phyloP scores from a whole-genome alignment of 1,140 invertebrate genomes.

The Zaprionus lachaisei region DNA sequence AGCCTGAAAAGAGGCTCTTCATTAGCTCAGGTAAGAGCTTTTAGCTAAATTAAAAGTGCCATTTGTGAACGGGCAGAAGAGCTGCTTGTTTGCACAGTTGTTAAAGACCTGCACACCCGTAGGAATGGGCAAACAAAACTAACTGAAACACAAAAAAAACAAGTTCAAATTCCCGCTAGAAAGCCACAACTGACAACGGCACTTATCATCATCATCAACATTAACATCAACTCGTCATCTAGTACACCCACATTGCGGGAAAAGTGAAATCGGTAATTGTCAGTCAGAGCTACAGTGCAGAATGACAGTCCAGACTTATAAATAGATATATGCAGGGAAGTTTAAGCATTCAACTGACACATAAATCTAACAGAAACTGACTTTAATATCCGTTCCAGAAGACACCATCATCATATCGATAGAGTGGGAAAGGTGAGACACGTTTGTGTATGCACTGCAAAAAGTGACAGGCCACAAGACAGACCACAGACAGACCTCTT shows the following conservation, averaged over 20 bases:
- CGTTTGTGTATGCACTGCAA: constrained; percentile 18
- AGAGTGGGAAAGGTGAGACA: background rate
- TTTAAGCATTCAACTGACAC: constrained; percentile 6
- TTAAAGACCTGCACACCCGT: constrained; percentile 14
- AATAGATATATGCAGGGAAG: background rate
- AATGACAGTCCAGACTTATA: background rate
- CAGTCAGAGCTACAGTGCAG: background rate
- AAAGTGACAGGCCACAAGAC: constrained; percentile 18
- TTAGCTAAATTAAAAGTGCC: constrained; percentile 73
- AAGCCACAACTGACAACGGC: background rate
- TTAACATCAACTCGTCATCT: background rate
- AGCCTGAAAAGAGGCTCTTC: constrained; percentile 41
- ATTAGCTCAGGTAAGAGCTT: constrained; percentile 44
- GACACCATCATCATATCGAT: background rate
- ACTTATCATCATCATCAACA: constrained; percentile 17
- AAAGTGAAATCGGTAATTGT: constrained; percentile 27
- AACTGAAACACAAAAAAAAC: constrained; percentile 6
- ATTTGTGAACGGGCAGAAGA: constrained; percentile 6
- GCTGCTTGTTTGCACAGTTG: constrained; percentile 21
- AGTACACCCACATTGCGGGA: background rate
- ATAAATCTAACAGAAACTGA: constrained; percentile 50
- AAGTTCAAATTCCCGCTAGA: background rate
- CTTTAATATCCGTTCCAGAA: constrained; percentile 47
- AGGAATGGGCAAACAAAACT: background rate
- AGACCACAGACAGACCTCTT: background rate